Conservation (phyloP, 2,888 invertebrate species). For the Axea sp. region DNA sequence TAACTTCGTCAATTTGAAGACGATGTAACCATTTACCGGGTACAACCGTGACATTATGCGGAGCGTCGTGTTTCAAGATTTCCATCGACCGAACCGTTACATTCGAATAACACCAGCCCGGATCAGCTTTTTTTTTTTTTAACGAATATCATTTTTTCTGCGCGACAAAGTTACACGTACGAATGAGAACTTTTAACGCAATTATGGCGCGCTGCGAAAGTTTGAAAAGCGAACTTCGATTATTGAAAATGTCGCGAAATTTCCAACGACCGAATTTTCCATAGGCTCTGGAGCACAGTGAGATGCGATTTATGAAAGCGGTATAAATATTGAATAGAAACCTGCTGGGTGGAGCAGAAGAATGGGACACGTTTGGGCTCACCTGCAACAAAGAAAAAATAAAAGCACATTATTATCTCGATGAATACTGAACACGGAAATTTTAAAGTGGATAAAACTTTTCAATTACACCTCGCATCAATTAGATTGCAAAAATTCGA, state of each 20-base stretch:
- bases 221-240: conserved; percentile 43
- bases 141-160: no score
- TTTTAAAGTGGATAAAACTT: conserved; percentile 11
- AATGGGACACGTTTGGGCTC: neutral
- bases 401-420: no score
- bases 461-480: conserved; percentile 24
- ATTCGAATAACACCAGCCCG: conserved; percentile 15
- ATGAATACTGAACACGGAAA: no score
- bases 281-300: conserved; percentile 22
- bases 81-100: conserved; percentile 33
- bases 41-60: conserved; percentile 30
- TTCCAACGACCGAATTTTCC: conserved; percentile 29
- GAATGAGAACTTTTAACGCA: conserved; percentile 43
- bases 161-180: conserved; percentile 4
- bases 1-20: conserved; percentile 41
- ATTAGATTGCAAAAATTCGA: conserved; percentile 39
- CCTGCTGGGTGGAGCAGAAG: neutral
- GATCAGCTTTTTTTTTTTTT: conserved; percentile 1
- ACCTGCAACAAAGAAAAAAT: conserved; percentile 30
- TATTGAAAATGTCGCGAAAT: conserved; percentile 50
- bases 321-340: conserved; percentile 15
- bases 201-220: conserved; percentile 39
- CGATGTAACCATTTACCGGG: conserved; percentile 39
- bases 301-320: conserved; percentile 14
- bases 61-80: conserved; percentile 29